Evolutionary conservation across 2,113 vertebrate species (phyloP).

Genomic region (Struthio camelus): DNA sequence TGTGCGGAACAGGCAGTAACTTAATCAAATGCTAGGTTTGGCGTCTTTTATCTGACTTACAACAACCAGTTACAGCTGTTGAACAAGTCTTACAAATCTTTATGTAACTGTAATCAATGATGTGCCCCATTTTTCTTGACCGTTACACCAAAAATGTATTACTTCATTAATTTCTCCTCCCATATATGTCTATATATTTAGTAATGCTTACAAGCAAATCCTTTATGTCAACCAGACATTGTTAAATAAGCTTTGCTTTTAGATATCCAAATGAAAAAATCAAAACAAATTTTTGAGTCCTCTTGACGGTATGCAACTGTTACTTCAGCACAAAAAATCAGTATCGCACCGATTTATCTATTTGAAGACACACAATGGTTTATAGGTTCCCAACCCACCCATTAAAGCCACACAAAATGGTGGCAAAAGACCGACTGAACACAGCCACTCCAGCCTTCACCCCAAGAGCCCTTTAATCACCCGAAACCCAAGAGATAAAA

Average conservation of each 20-base stretch:
- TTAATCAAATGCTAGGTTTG: neutral
- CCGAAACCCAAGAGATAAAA: neutral
- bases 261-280: neutral
- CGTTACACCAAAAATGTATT: neutral
- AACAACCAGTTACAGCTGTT: fast-evolving
- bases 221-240: conserved; percentile 22
- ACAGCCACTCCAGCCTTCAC: neutral
- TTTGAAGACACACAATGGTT: neutral
- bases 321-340: neutral
- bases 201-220: neutral
- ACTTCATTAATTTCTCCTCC: neutral
- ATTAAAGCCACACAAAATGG: neutral
- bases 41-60: neutral
- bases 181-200: conserved; percentile 1
- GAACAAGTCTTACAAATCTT: neutral
- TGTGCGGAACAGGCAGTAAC: conserved; percentile 9
- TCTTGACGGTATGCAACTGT: conserved; percentile 16
- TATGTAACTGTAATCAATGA: neutral
- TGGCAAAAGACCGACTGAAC: neutral
- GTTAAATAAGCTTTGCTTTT: conserved; percentile 10
- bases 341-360: neutral
- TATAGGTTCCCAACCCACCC: neutral
- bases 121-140: neutral
- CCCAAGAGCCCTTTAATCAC: neutral
- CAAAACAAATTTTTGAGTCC: conserved; percentile 45